These are phyloP conservation scores for Antechinus flavipes DNA, from an alignment of 2,113 vertebrate genomes.

Conservation along the genomic window DNA sequence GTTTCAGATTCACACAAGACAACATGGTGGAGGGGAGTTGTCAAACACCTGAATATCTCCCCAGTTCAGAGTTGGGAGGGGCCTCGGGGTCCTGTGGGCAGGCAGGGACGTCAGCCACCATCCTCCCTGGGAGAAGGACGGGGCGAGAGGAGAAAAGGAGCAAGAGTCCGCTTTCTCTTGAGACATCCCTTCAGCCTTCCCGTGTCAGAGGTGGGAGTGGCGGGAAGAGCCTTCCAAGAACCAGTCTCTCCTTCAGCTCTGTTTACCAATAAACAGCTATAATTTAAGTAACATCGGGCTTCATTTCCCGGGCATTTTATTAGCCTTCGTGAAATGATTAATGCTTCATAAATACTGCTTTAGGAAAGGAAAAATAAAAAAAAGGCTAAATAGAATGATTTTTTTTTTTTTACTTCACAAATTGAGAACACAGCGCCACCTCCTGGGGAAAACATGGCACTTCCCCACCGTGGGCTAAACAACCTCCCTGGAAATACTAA, in stretches of 20 bases:
- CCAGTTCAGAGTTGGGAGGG: not conserved
- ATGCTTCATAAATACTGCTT: conserved; percentile 70
- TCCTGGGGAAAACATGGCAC: conserved; percentile 56
- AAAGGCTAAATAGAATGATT: conserved; percentile 10
- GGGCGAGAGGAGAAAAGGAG: not conserved
- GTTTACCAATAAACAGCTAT: conserved; percentile 61
- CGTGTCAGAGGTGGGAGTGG: conserved; percentile 16
- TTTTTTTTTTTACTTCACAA: not conserved
- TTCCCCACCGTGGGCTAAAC: not conserved
- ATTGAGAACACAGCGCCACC: conserved; percentile 82
- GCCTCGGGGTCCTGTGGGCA: not conserved
- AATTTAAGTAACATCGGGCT: conserved; percentile 72
- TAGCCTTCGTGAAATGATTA: conserved; percentile 71
- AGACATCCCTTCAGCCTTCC: not conserved
- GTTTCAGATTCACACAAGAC: conserved; percentile 22
- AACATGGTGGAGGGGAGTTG: not conserved
- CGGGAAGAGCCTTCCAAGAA: conserved; percentile 2
- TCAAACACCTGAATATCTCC: not conserved
- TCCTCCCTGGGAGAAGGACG: not conserved
- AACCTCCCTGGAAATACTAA: not conserved
- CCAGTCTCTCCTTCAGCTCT: conserved; percentile 22
- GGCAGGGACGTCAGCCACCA: not conserved
- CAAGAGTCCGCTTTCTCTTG: not conserved
- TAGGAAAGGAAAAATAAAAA: conserved; percentile 34
- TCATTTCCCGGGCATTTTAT: conserved; percentile 70